Evolutionary conservation across 2,113 vertebrate species (phyloP).

Genomic region (Garra rufa): DNA sequence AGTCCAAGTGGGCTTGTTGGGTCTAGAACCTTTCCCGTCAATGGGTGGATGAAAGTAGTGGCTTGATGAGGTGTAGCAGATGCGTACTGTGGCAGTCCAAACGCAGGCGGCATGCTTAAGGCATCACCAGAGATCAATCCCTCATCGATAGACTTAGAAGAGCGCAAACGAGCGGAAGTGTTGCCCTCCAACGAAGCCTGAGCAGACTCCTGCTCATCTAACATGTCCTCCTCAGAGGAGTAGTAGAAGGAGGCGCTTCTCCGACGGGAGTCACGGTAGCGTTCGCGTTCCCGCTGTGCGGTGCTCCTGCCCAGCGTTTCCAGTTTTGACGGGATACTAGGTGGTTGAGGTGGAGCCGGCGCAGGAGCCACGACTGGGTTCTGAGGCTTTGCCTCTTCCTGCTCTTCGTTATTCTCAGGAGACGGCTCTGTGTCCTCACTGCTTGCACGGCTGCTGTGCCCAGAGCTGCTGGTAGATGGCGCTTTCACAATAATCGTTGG

Average conservation of each 20-base stretch:
- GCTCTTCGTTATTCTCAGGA: constrained; percentile 68
- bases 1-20: constrained; percentile 87
- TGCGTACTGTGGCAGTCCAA: constrained; percentile 80
- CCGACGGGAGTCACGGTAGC: constrained; percentile 86
- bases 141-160: constrained; percentile 92
- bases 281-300: constrained; percentile 86
- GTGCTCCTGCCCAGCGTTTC: constrained; percentile 80
- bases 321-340: constrained; percentile 76
- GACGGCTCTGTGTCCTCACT: constrained; percentile 83
- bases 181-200: constrained; percentile 69
- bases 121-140: constrained; percentile 89
- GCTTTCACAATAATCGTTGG: constrained; percentile 94
- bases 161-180: constrained; percentile 81
- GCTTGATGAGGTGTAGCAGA: constrained; percentile 68
- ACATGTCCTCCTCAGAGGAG: constrained; percentile 84
- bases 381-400: constrained; percentile 45
- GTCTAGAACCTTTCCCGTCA: constrained; percentile 89
- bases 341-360: constrained; percentile 72
- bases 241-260: constrained; percentile 89
- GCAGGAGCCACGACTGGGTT: constrained; percentile 58
- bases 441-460: constrained; percentile 91
- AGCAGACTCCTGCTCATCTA: constrained; percentile 68
- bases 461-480: constrained; percentile 92
- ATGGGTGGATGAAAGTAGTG: constrained; percentile 88
- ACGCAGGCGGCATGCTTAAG: constrained; percentile 81